Evolutionary conservation across 2,113 vertebrate species (phyloP).

Genomic region (Oncorhynchus tshawytscha): DNA sequence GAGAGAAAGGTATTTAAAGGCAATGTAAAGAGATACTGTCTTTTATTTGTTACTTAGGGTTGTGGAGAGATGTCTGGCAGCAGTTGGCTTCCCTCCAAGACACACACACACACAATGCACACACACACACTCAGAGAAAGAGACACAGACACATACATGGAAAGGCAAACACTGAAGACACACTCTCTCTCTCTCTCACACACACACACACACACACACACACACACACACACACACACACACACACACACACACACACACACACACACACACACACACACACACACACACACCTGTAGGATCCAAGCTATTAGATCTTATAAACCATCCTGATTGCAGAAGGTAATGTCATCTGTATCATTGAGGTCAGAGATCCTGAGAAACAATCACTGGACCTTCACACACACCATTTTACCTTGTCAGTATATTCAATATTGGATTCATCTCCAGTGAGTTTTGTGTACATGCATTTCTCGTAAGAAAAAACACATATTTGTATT

Average conservation of each 20-base stretch:
- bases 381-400: not conserved
- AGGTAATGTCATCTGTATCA: slow-evolving; percentile 4
- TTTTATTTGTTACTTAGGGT: slow-evolving; percentile 1
- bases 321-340: slow-evolving; percentile 1
- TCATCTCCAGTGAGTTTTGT: too few species aligned
- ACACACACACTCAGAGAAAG: not conserved
- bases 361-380: slow-evolving; percentile 8
- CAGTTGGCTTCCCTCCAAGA: not conserved
- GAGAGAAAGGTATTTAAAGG: not conserved
- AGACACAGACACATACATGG: not conserved
- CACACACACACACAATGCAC: not conserved
- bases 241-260: not conserved
- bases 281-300: not conserved
- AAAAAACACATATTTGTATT: too few species aligned
- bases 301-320: not conserved
- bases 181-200: not conserved
- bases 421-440: too few species aligned
- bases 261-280: not conserved
- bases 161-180: not conserved
- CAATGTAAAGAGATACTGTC: slow-evolving; percentile 20
- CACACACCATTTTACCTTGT: not conserved
- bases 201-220: too few species aligned
- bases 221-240: not conserved
- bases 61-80: slow-evolving; percentile 13
- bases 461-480: too few species aligned